Conservation (phyloP, 2,797 vertebrate genomes). For the Zalophus californianus region DNA sequence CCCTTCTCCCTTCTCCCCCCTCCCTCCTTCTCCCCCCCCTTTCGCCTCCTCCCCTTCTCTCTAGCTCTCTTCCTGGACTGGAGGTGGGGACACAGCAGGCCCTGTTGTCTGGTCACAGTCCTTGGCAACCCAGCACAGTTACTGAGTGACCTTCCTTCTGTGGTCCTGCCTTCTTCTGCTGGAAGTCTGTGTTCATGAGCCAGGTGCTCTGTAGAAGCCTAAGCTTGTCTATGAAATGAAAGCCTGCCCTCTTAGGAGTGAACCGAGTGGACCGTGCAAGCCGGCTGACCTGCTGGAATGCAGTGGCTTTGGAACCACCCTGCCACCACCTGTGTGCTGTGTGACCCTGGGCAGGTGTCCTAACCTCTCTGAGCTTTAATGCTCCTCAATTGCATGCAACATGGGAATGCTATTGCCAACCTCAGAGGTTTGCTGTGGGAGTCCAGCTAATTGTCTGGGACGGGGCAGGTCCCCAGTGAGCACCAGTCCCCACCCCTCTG, state of each 20-base stretch:
- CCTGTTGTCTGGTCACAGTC: not conserved
- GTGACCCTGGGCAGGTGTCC: not conserved
- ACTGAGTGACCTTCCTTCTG: accelerated
- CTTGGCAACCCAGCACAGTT: accelerated
- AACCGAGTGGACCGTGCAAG: accelerated
- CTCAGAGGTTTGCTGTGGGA: not conserved
- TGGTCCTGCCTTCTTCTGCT: accelerated
- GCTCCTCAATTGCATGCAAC: accelerated
- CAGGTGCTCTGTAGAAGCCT: accelerated
- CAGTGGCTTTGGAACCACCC: accelerated
- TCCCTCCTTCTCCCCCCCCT: accelerated
- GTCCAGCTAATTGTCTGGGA: accelerated
- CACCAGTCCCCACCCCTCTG: accelerated
- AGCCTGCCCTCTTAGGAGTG: accelerated
- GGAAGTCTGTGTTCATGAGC: accelerated
- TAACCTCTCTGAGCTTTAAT: not conserved
- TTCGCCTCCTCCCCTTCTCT: too few species aligned
- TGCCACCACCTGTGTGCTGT: accelerated
- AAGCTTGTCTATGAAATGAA: accelerated
- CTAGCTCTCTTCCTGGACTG: accelerated
- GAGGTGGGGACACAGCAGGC: too few species aligned
- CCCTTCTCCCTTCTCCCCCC: accelerated
- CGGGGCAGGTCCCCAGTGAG: accelerated
- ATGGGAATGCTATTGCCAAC: accelerated
- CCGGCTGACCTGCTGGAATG: accelerated